Evolutionary conservation across 1,140 invertebrate genomes (phyloP).

Genomic region (Camponotus pennsylvanicus): DNA sequence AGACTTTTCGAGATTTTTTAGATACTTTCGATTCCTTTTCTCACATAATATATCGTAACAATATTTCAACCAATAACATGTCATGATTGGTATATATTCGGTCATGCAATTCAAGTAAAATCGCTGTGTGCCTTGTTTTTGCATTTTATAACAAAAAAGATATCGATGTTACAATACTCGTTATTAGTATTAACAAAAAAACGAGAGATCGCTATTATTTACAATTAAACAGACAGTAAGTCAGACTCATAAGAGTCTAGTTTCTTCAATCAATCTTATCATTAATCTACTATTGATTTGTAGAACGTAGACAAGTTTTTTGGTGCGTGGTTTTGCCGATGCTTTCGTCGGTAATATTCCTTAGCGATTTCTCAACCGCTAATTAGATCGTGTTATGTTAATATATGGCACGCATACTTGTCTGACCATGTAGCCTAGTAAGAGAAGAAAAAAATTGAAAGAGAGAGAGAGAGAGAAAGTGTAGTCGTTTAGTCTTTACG

Average conservation of each 20-base stretch:
- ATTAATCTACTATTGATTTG: slow-evolving; percentile 33
- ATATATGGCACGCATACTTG: neutral
- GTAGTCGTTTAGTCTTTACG: slow-evolving; percentile 6
- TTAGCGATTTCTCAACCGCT: slow-evolving; percentile 43
- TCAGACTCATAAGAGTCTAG: slow-evolving; percentile 27
- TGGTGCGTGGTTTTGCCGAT: slow-evolving; percentile 24
- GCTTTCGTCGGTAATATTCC: slow-evolving; percentile 41
- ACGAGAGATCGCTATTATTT: slow-evolving; percentile 7
- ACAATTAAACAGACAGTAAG: slow-evolving; percentile 22
- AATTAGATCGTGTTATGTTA: slow-evolving; percentile 65
- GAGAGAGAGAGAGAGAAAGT: slow-evolving; percentile 46
- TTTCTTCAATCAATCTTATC: slow-evolving; percentile 19
- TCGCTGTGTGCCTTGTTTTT: neutral
- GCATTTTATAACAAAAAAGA: neutral
- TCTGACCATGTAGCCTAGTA: neutral
- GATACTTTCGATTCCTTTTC: neutral
- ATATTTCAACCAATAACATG: neutral
- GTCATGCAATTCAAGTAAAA: slow-evolving; percentile 17
- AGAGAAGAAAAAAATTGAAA: neutral
- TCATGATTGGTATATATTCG: neutral
- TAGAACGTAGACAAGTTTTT: slow-evolving; percentile 51
- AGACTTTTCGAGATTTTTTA: neutral
- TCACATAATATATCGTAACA: neutral
- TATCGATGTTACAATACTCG: neutral
- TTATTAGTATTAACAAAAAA: slow-evolving; percentile 1